phyloP scores from a whole-genome alignment of 2,888 invertebrate species.

The Tiliacea citrago region DNA sequence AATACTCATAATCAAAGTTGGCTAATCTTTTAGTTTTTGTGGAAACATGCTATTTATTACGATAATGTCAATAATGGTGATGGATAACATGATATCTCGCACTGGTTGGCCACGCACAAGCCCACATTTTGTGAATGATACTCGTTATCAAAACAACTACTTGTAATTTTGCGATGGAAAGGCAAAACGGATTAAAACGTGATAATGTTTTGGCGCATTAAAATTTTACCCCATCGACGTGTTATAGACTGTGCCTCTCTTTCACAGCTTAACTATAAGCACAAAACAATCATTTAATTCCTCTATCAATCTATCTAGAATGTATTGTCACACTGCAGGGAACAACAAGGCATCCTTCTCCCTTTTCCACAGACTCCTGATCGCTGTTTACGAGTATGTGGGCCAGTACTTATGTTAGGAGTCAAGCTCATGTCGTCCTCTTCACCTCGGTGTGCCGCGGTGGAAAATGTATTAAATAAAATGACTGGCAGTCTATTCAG shows the following conservation, averaged over 20 bases:
- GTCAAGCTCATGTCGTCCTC: neutral
- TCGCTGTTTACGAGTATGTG: neutral
- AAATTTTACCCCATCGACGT: neutral
- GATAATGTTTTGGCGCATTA: constrained; percentile 21
- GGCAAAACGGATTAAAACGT: constrained; percentile 33
- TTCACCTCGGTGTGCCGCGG: neutral
- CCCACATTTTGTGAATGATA: constrained; percentile 20
- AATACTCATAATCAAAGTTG: constrained; percentile 15
- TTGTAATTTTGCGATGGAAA: constrained; percentile 17
- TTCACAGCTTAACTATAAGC: neutral
- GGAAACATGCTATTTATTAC: constrained; percentile 25
- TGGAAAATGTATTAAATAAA: no score
- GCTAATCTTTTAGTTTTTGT: constrained; percentile 7
- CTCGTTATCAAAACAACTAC: constrained; percentile 14
- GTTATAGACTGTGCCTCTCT: neutral
- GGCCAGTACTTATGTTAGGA: neutral
- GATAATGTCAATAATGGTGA: constrained; percentile 45
- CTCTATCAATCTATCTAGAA: neutral
- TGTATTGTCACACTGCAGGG: neutral
- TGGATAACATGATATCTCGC: constrained; percentile 51
- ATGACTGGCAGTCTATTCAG: no score
- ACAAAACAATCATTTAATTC: neutral
- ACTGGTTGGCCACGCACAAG: constrained; percentile 51
- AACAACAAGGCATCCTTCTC: neutral
- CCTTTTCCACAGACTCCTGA: neutral